Base-by-base conservation (phyloP, 2,113 vertebrate species). In the Limanda limanda region DNA sequence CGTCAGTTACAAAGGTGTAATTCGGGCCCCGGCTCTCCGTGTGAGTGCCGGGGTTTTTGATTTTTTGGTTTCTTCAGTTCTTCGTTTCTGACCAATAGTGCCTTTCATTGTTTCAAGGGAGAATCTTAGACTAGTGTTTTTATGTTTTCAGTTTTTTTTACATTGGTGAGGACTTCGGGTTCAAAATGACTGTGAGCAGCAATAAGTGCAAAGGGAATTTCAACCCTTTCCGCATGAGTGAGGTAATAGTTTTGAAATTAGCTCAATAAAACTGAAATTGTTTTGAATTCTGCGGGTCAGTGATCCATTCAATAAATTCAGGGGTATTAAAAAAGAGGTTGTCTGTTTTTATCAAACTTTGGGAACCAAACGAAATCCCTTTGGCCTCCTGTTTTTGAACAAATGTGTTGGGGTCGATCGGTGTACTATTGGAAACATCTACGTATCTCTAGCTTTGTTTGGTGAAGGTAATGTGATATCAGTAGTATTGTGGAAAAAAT, bases 41-140 rank as follows among this genome's bases (percentile, higher is more conserved):
- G 81, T 80, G 89, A 92, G 90, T 86, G 57, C 94, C 93, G 35
- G 76, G 87, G 87, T 37, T 62, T 82, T 79, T 74, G 73, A 48
- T 61, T 87, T 76, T 86, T 86, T 60, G 80, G 62, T 91, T 95
- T 93, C 93, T 93, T 93, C 89, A 86, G 84, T 89, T 91, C 89
- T 95, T 94, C 91, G 90, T 94, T 96, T 95, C 92, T 95, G 95
- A 95, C 97, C 98, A 95, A 96, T 96, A 97, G 97, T 99, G 98
- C 97, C 98, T 99, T 99, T 96, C 94, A 95, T 96, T 91, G 93
- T 96, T 95, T 96, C 87, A 94, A 93, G 95, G 95, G 95, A 97
- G 95, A 95, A 95, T 96, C 88, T 86, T 96, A 94, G 94, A 76
- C 63, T 93, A 95, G 93, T 0, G 21, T 93, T 91, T 51, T 91